A percentile compares a stretch with the other conserved stretches of the same genome.
phyloP scores from a whole-genome alignment of 2,113 vertebrate species.

The Cranoglanis bouderius region DNA sequence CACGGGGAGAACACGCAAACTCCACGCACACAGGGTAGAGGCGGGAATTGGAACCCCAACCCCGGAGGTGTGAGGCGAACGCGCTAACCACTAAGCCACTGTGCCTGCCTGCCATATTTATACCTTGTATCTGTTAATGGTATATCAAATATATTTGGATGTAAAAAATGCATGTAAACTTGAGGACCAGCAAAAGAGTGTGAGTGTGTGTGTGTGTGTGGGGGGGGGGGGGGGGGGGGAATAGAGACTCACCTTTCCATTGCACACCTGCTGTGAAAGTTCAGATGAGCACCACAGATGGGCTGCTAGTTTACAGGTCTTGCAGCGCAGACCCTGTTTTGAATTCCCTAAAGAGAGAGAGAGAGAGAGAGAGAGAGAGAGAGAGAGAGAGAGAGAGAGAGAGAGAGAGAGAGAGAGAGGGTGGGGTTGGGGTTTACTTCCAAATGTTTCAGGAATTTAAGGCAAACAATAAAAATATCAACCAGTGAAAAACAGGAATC shows the following conservation, averaged over 20 bases:
- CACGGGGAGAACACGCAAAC: too few relatives aligned
- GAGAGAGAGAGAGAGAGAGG: background rate
- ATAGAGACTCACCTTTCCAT: constrained; percentile 75
- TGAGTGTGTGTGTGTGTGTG: background rate
- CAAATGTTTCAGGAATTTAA: background rate
- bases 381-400: background rate
- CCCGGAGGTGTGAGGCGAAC: too few relatives aligned
- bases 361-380: constrained; percentile 7
- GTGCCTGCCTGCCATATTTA: too few relatives aligned
- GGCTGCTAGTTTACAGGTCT: constrained; percentile 82
- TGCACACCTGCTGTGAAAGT: constrained; percentile 83
- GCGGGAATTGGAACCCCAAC: too few relatives aligned
- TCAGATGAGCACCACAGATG: constrained; percentile 90
- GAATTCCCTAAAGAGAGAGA: constrained; percentile 78
- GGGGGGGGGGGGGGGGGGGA: background rate
- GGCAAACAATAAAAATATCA: background rate
- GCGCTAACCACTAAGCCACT: too few relatives aligned
- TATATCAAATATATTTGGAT: too few relatives aligned
- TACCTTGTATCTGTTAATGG: background rate
- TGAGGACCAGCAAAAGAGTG: background rate
- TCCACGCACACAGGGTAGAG: too few relatives aligned
- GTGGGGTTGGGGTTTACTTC: background rate
- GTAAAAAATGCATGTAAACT: background rate
- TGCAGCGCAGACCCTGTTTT: constrained; percentile 87
- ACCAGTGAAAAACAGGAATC: background rate